Evolutionary conservation across 2,113 vertebrate genomes (phyloP), one percentile per base, ranked within the genome.

Genomic region (Solea solea): DNA sequence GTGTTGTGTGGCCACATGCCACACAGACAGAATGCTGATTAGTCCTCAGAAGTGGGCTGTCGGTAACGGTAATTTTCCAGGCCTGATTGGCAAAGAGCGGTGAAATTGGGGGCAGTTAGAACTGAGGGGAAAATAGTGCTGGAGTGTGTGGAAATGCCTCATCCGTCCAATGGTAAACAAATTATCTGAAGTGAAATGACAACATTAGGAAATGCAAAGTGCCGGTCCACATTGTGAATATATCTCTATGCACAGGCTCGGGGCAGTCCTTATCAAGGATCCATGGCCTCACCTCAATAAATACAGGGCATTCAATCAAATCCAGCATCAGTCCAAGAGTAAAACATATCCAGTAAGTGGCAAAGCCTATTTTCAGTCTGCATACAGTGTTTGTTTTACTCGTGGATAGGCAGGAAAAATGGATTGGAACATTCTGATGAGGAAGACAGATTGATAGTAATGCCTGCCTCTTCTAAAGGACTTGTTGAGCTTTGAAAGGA

Each of bases 151-250:
- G 76, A 86, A 87, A 88, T 79, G 79, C 69, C 54, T 79, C 63
- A 74, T 76, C 67, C 42, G 5, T 69, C 74, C 75, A 85, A 83
- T 76, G 69, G 86, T 89, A 93, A 92, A 91, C 90, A 90, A 87
- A 89, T 90, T 88, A 87, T 90, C 61, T 80, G 73, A 86, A 88
- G 87, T 86, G 76, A 90, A 90, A 91, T 80, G 74, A 82, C 83
- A 86, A 85, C 82, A 84, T 82, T 85, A 86, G 85, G 70, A 8
- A 12, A 82, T 69, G 63, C 66, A 83, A 79, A 85, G 59, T 80
- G 76, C 53, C 39, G 1, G 72, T 75, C 69, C 70, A 74, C 63
- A 77, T 75, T 78, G 62, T 63, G 72, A 83, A 58, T 72, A 51
- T 63, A 64, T 74, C 49, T 50, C 44, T 25, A 46, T 55, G 66